Evolutionary conservation across 2,888 invertebrate genomes (phyloP).

Genomic region (Aleiodes alternator): DNA sequence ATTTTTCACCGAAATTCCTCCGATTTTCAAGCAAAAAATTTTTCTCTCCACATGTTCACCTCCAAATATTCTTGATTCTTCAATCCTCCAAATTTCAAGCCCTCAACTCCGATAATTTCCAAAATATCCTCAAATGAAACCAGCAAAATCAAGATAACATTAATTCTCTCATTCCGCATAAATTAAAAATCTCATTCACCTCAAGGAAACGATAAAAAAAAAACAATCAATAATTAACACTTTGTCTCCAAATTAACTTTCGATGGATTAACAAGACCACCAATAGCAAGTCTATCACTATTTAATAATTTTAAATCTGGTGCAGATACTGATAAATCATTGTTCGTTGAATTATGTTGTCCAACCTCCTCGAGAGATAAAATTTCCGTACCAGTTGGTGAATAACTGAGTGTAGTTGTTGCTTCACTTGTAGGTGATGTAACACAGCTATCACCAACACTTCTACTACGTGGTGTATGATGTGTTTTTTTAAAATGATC

Average conservation of each 20-base stretch:
- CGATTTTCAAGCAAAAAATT: too few relatives aligned
- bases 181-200: neutral
- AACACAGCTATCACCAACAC: slow-evolving; percentile 69
- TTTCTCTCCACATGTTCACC: too few relatives aligned
- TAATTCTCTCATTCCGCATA: neutral
- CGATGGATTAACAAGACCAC: slow-evolving; percentile 55
- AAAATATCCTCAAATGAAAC: too few relatives aligned
- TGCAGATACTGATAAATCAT: slow-evolving; percentile 52
- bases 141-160: neutral
- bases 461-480: slow-evolving; percentile 63
- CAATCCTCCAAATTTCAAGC: too few relatives aligned
- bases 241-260: slow-evolving; percentile 64
- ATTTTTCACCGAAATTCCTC: too few relatives aligned
- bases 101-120: too few relatives aligned
- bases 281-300: slow-evolving; percentile 58
- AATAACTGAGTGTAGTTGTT: slow-evolving; percentile 64
- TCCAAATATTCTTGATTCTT: too few relatives aligned
- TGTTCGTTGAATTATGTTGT: slow-evolving; percentile 54
- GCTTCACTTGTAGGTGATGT: slow-evolving; percentile 70
- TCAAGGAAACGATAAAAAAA: neutral
- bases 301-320: slow-evolving; percentile 53
- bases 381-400: slow-evolving; percentile 68
- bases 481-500: slow-evolving; percentile 61
- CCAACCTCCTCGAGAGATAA: slow-evolving; percentile 68
- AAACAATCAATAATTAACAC: slow-evolving; percentile 47